Conservation (phyloP, 2,888 invertebrate species). For the Notocelia uddmanniana region DNA sequence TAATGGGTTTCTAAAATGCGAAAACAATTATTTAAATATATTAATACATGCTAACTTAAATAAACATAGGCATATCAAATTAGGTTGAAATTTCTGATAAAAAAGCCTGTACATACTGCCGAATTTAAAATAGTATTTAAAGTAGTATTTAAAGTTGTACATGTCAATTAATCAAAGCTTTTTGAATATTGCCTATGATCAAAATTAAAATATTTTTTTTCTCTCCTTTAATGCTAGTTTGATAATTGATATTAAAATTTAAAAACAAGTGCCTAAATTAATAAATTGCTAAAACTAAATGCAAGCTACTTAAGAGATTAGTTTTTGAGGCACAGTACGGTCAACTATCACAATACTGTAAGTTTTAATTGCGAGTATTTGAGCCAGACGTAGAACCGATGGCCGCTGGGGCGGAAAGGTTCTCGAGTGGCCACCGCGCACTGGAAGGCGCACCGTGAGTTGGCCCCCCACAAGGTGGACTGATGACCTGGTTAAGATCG, state of each 20-base stretch:
- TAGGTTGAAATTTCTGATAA: neutral
- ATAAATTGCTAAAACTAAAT: constrained; percentile 45
- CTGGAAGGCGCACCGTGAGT: too few species aligned
- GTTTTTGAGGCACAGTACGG: constrained; percentile 1
- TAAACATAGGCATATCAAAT: too few species aligned
- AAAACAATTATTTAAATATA: neutral
- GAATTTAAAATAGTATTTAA: neutral
- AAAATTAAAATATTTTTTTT: neutral
- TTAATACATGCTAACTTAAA: neutral
- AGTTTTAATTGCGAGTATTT: too few species aligned
- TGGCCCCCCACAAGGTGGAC: too few species aligned
- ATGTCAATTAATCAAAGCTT: neutral
- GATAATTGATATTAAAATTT: constrained; percentile 9
- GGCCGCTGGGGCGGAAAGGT: too few species aligned
- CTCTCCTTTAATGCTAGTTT: constrained; percentile 10
- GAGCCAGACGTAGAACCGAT: too few species aligned
- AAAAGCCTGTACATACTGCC: neutral
- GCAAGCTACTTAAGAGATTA: constrained; percentile 44
- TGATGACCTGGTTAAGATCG: too few species aligned
- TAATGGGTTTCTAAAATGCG: neutral
- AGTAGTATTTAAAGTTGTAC: too few species aligned
- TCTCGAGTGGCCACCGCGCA: too few species aligned
- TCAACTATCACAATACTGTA: neutral
- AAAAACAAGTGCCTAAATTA: constrained; percentile 38
- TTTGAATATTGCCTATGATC: neutral